Percentiles rank a stretch among this genome's conserved stretches.
These are phyloP conservation scores for Siderastrea siderea DNA, from an alignment of 92 coral and sea anemone species.

Conservation along the genomic window DNA sequence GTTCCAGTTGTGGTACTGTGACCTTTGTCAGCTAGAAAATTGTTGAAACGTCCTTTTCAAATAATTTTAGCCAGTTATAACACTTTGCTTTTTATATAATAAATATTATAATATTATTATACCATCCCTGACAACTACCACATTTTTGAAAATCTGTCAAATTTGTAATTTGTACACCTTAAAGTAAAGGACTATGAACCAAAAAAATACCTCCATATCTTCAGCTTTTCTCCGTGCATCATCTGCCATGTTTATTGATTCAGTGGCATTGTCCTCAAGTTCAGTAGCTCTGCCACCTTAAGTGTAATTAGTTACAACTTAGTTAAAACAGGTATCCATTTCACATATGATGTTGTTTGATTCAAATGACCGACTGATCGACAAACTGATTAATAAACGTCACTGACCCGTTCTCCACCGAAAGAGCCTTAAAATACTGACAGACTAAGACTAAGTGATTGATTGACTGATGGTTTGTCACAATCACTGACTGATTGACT, in stretches of 20 bases:
- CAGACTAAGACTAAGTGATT: background rate
- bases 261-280: conserved; percentile 76
- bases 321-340: background rate
- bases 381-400: background rate
- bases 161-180: background rate
- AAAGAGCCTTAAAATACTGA: too few species aligned
- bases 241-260: conserved; percentile 66
- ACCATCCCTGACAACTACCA: too few species aligned
- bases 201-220: conserved; percentile 71
- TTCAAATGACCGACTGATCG: background rate
- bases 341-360: background rate
- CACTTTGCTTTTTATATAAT: too few species aligned
- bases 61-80: too few species aligned
- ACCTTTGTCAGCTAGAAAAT: too few species aligned
- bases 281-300: conserved; percentile 60
- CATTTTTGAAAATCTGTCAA: too few species aligned
- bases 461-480: too few species aligned
- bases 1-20: too few species aligned
- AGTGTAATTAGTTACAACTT: background rate
- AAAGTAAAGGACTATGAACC: background rate
- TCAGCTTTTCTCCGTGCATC: conserved; percentile 75
- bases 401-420: too few species aligned
- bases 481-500: background rate
- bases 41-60: too few species aligned
- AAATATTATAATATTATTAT: too few species aligned